Percentiles rank a stretch among this genome's conserved stretches.
Conservation (phyloP, 2,888 invertebrate species). For the Cheilosia variabilis region DNA sequence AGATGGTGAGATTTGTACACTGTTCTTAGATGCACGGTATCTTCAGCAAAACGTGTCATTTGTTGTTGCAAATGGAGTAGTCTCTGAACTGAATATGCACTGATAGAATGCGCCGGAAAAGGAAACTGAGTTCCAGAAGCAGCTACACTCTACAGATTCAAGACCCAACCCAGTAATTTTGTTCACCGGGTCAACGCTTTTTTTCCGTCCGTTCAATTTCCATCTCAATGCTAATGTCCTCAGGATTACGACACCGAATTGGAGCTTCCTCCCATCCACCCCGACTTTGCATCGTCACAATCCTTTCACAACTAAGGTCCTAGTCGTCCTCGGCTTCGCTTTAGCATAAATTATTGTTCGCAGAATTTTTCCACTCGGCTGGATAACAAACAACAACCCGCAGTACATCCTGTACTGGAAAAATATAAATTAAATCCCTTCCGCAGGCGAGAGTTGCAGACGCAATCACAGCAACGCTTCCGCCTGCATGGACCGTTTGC, state of each 20-base stretch:
- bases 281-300: conserved; percentile 32
- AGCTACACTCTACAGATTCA: no score
- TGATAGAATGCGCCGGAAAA: no score
- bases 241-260: conserved; percentile 26
- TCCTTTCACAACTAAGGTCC: conserved; percentile 35
- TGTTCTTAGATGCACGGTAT: no score
- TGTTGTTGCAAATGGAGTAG: no score
- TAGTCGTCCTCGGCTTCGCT: conserved; percentile 10
- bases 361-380: conserved; percentile 58
- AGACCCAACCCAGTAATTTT: no score
- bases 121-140: no score
- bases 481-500: conserved; percentile 27
- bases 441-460: conserved; percentile 33
- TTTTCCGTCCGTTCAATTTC: conserved; percentile 5
- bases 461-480: conserved; percentile 38
- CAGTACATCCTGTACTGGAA: conserved; percentile 25
- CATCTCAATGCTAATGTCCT: conserved; percentile 60
- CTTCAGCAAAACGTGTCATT: no score
- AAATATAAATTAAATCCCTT: conserved; percentile 55
- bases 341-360: conserved; percentile 62
- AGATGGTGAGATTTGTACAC: no score
- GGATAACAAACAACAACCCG: conserved; percentile 36
- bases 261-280: conserved; percentile 12
- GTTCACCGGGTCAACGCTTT: background rate
- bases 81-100: no score